phyloP scores from a whole-genome alignment of 2,888 invertebrate species.

The Morpho helenor region DNA sequence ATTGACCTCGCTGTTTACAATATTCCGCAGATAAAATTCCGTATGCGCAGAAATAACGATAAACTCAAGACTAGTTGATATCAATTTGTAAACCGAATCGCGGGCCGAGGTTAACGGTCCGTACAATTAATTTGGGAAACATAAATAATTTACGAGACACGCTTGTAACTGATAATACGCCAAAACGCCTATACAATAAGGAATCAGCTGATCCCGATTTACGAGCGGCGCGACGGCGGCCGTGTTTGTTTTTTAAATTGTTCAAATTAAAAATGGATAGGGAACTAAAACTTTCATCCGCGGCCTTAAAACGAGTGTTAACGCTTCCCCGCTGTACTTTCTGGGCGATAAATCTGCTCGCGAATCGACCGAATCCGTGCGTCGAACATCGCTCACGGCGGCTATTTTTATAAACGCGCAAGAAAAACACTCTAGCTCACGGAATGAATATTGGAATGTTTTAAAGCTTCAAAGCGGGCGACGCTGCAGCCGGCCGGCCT shows the following conservation, averaged over 20 bases:
- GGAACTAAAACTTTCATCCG: constrained; percentile 67
- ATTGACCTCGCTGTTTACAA: constrained; percentile 72
- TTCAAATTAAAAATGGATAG: constrained; percentile 65
- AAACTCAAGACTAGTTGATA: constrained; percentile 39
- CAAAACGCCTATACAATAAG: constrained; percentile 24
- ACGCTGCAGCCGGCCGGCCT: constrained; percentile 24
- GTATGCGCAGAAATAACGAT: constrained; percentile 56
- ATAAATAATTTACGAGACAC: constrained; percentile 34
- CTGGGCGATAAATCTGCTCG: constrained; percentile 66
- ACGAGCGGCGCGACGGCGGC: constrained; percentile 29
- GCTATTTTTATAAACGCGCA: constrained; percentile 60
- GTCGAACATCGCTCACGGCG: constrained; percentile 55
- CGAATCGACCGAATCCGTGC: constrained; percentile 62
- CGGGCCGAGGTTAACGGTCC: constrained; percentile 61
- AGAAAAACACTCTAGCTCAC: constrained; percentile 55
- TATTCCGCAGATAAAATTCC: constrained; percentile 39
- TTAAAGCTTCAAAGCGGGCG: constrained; percentile 37
- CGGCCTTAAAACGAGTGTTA: constrained; percentile 66
- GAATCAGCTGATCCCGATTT: constrained; percentile 41
- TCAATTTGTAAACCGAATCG: constrained; percentile 67
- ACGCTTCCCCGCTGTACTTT: constrained; percentile 56
- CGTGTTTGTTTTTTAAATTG: constrained; percentile 47
- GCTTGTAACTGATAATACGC: constrained; percentile 16
- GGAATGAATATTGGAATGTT: constrained; percentile 47
- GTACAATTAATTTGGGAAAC: constrained; percentile 59